phyloP scores from a whole-genome alignment of 2,888 invertebrate genomes.

The Phragmatobia fuliginosa region DNA sequence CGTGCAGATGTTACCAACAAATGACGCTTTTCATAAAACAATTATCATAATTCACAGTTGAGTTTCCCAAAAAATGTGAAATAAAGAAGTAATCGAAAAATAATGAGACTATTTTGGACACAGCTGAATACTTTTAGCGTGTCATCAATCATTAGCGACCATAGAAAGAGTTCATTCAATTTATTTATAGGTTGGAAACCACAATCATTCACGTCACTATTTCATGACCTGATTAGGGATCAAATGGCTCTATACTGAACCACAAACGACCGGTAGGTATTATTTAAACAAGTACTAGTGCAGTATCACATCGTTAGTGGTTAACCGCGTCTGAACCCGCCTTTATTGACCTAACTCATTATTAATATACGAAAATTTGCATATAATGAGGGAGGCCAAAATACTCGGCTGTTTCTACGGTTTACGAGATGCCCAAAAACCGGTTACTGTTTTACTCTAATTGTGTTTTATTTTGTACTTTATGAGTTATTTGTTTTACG shows the following conservation, averaged over 20 bases:
- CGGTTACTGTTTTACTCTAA: slow-evolving; percentile 39
- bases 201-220: slow-evolving; percentile 12
- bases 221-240: slow-evolving; percentile 22
- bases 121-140: slow-evolving; percentile 6
- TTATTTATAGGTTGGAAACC: slow-evolving; percentile 7
- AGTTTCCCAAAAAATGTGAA: neutral
- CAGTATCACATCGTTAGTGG: slow-evolving; percentile 24
- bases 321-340: slow-evolving; percentile 38
- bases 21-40: neutral
- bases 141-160: neutral
- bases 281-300: slow-evolving; percentile 26
- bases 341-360: slow-evolving; percentile 61
- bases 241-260: slow-evolving; percentile 18
- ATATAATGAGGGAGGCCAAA: slow-evolving; percentile 68
- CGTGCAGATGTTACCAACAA: neutral
- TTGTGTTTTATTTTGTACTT: slow-evolving; percentile 54
- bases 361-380: slow-evolving; percentile 70
- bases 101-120: neutral
- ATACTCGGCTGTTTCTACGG: slow-evolving; percentile 55
- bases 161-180: slow-evolving; percentile 1
- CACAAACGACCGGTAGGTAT: slow-evolving; percentile 19
- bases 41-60: neutral
- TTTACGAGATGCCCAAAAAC: slow-evolving; percentile 49
- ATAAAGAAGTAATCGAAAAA: neutral
- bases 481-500: slow-evolving; percentile 52